These are phyloP conservation scores for Aphodius granarius DNA, from an alignment of 2,888 invertebrate genomes.

Conservation along the genomic window DNA sequence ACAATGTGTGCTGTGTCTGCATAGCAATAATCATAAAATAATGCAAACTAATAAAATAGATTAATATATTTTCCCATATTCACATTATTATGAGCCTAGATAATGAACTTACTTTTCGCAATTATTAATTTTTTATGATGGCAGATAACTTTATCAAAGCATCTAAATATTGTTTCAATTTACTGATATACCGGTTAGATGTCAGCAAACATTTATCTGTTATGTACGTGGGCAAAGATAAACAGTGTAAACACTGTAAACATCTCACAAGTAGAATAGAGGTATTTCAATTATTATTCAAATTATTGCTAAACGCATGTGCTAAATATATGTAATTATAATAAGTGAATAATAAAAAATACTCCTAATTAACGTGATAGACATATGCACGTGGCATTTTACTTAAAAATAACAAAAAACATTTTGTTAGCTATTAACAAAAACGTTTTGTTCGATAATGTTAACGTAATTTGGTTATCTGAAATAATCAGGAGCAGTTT, in stretches of 20 bases:
- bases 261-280: background rate
- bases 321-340: no score
- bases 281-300: no score
- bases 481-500: background rate
- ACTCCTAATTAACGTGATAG: no score
- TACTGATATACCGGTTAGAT: background rate
- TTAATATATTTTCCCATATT: background rate
- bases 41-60: background rate
- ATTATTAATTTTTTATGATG: background rate
- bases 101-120: background rate
- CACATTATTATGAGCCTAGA: background rate
- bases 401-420: no score
- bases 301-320: no score
- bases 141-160: background rate
- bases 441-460: background rate
- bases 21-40: no score
- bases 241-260: no score
- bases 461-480: background rate
- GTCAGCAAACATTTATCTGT: background rate
- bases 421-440: background rate
- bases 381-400: no score
- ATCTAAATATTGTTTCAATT: background rate
- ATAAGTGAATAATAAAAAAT: no score
- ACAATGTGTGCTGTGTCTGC: no score
- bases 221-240: background rate